Evolutionary conservation across 2,113 vertebrate genomes (phyloP).

Genomic region (Panthera tigris): DNA sequence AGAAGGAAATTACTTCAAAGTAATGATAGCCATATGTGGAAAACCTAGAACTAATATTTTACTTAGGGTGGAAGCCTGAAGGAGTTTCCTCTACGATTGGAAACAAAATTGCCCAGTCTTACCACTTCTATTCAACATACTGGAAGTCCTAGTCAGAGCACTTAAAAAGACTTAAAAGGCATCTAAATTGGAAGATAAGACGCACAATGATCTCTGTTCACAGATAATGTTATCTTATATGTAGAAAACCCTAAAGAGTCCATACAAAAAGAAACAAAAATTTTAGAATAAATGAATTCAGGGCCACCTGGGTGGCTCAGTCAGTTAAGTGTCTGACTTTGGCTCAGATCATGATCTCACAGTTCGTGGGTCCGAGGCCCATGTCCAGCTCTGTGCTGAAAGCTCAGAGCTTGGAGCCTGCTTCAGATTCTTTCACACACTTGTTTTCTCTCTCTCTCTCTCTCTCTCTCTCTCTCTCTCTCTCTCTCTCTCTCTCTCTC

Average conservation of each 20-base stretch:
- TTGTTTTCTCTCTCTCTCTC: too few relatives aligned
- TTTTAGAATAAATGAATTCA: not conserved
- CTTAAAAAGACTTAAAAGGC: not conserved
- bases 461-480: too few relatives aligned
- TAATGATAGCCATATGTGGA: not conserved
- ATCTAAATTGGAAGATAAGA: not conserved
- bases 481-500: too few relatives aligned
- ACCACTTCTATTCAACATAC: not conserved
- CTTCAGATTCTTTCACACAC: too few relatives aligned
- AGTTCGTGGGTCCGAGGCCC: too few relatives aligned
- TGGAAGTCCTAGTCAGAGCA: not conserved
- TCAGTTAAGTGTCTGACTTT: too few relatives aligned
- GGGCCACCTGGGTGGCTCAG: too few relatives aligned
- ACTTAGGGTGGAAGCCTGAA: not conserved
- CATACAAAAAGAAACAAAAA: not conserved
- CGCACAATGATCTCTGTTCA: not conserved
- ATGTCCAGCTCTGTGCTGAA: too few relatives aligned
- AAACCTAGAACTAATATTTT: not conserved
- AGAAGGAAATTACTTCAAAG: not conserved
- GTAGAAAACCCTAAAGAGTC: not conserved
- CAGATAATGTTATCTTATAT: not conserved
- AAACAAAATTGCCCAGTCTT: not conserved
- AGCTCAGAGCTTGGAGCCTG: too few relatives aligned
- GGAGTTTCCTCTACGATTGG: not conserved
- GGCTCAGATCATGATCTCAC: too few relatives aligned